A percentile compares a stretch with the other conserved stretches of the same genome.
phyloP scores from a whole-genome alignment of 2,113 vertebrate species.

The Rutilus rutilus region DNA sequence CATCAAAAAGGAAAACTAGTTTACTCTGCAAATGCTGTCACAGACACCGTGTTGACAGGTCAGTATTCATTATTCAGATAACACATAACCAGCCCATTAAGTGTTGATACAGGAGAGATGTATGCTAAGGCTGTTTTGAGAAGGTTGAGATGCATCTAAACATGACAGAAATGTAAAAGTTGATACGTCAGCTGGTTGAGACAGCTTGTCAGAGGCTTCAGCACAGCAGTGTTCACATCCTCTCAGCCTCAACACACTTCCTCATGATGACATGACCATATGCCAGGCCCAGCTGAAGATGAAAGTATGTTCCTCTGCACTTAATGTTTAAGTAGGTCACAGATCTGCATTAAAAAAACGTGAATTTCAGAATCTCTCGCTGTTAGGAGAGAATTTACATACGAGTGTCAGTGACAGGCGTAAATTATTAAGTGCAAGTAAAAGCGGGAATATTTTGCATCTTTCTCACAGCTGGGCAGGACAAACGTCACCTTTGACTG shows the following conservation, averaged over 20 bases:
- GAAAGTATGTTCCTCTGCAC: conserved; percentile 17
- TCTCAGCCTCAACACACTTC: conserved; percentile 20
- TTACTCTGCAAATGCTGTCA: background rate
- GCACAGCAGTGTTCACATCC: conserved; percentile 33
- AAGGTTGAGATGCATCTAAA: conserved; percentile 10
- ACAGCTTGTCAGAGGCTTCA: conserved; percentile 44
- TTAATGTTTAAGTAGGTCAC: conserved; percentile 39
- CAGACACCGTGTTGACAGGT: background rate
- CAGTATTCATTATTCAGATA: background rate
- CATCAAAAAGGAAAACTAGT: background rate
- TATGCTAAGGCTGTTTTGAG: background rate
- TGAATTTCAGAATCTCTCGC: conserved; percentile 5
- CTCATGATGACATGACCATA: conserved; percentile 55
- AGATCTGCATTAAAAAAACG: background rate
- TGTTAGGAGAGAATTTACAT: conserved; percentile 1
- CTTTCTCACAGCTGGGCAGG: background rate
- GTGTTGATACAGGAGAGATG: background rate
- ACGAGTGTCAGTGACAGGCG: background rate
- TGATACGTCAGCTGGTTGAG: conserved; percentile 43
- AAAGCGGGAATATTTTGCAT: background rate
- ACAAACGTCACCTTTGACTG: background rate
- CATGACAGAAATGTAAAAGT: background rate
- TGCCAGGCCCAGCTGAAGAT: conserved; percentile 39
- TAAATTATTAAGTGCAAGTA: conserved; percentile 3
- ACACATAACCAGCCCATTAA: background rate